These are phyloP conservation scores for Tarsius wallacei DNA, from an alignment of 2,797 vertebrate genomes.

Conservation along the genomic window DNA sequence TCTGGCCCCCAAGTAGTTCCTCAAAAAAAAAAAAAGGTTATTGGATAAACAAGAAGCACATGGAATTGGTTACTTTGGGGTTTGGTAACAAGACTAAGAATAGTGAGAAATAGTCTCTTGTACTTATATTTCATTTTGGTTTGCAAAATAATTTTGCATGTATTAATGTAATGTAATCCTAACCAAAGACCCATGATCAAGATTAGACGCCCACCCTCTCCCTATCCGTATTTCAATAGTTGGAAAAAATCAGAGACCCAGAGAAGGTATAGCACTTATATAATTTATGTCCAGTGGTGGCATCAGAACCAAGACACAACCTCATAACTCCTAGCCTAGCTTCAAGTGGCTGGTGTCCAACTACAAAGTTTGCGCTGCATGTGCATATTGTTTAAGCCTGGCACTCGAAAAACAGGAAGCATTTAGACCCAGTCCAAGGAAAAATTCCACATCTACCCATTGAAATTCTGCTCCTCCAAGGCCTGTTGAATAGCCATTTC, in stretches of 20 bases:
- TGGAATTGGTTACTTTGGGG: neutral
- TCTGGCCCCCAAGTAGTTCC: neutral
- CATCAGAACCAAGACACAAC: slow-evolving; percentile 10
- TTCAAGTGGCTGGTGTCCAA: neutral
- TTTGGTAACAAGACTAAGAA: slow-evolving; percentile 3
- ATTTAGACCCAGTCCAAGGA: neutral
- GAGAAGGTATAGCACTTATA: neutral
- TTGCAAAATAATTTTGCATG: slow-evolving; percentile 41
- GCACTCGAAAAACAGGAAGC: neutral
- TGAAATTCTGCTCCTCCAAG: neutral
- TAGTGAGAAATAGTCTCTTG: neutral
- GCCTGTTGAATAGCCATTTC: neutral
- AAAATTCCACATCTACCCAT: neutral
- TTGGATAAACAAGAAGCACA: neutral
- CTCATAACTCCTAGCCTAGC: neutral
- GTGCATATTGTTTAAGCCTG: neutral
- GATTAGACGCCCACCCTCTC: neutral
- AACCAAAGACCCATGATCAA: slow-evolving; percentile 38
- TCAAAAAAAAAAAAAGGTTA: neutral
- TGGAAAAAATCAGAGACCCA: neutral
- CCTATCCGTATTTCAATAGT: neutral
- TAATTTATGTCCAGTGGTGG: neutral
- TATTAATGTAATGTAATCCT: slow-evolving; percentile 40
- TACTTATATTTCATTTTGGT: slow-evolving; percentile 42
- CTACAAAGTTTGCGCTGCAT: neutral